These are phyloP conservation scores for Rhea americana DNA, from an alignment of 2,113 vertebrate species.

Conservation along the genomic window DNA sequence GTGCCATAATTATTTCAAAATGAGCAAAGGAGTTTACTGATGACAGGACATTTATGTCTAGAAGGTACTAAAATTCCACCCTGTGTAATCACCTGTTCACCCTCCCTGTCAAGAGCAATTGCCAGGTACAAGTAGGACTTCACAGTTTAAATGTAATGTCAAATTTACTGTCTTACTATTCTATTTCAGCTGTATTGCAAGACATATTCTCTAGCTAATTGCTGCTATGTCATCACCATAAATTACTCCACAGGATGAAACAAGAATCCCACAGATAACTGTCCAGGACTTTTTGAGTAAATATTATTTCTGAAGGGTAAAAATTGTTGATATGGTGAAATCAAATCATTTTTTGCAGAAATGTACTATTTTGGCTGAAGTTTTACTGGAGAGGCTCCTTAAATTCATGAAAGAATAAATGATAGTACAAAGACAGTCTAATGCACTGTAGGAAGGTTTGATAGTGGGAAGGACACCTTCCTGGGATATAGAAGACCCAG, in stretches of 20 bases:
- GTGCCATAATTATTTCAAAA: conserved; percentile 39
- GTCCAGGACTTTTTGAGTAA: not conserved
- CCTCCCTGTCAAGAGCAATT: not conserved
- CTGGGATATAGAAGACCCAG: not conserved
- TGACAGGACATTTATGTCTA: not conserved
- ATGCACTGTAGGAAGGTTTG: not conserved
- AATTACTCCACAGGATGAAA: not conserved
- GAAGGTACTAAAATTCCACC: conserved; percentile 5
- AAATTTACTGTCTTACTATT: not conserved
- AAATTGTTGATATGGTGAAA: not conserved
- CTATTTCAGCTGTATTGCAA: not conserved
- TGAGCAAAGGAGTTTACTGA: conserved; percentile 6
- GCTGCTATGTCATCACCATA: not conserved
- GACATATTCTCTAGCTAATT: not conserved
- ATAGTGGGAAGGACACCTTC: not conserved
- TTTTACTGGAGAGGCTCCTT: not conserved
- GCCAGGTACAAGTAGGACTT: not conserved
- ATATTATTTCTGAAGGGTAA: not conserved
- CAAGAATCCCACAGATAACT: not conserved
- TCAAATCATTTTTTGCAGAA: not conserved
- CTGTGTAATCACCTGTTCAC: not conserved
- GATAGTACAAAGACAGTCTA: not conserved
- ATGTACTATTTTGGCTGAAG: not conserved
- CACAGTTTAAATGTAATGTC: not conserved
- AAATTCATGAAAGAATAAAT: not conserved